A percentile compares a stretch with the other conserved stretches of the same genome.
Conservation (phyloP, 2,888 invertebrate genomes). For the Eugnorisma glareosa region DNA sequence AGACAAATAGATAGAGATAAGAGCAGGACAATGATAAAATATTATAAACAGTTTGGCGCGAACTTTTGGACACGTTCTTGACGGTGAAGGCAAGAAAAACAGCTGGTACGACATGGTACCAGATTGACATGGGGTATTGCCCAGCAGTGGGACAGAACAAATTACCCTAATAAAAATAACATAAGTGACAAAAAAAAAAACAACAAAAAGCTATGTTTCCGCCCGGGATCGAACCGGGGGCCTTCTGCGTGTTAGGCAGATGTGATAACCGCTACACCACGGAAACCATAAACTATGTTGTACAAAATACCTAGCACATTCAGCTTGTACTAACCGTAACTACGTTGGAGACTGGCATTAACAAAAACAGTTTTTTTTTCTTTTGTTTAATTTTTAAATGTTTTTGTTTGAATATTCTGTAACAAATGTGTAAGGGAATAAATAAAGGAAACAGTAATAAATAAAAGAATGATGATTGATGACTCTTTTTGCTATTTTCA, state of each 20-base stretch:
- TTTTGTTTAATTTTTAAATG: no score
- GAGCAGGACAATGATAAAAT: no score
- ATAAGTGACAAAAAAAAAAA: background rate
- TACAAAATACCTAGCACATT: background rate
- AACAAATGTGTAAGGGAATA: no score
- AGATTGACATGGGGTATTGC: background rate
- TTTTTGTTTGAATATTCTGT: no score
- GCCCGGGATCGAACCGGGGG: slow-evolving; percentile 97
- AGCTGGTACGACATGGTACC: background rate
- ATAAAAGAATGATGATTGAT: background rate
- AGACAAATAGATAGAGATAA: no score
- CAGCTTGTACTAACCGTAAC: background rate
- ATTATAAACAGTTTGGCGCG: background rate
- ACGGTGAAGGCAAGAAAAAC: background rate
- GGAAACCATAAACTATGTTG: slow-evolving; percentile 89
- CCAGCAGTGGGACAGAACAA: background rate
- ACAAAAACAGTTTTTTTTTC: background rate
- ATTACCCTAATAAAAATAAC: background rate
- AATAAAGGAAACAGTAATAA: no score
- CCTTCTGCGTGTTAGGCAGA: slow-evolving; percentile 98
- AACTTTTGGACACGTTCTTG: background rate
- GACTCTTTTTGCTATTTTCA: background rate
- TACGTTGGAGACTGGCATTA: background rate
- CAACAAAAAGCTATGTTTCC: slow-evolving; percentile 91
- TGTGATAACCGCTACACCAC: slow-evolving; percentile 98